Base-by-base conservation (phyloP, 2,113 vertebrate species). In the Ariopsis seemanni region DNA sequence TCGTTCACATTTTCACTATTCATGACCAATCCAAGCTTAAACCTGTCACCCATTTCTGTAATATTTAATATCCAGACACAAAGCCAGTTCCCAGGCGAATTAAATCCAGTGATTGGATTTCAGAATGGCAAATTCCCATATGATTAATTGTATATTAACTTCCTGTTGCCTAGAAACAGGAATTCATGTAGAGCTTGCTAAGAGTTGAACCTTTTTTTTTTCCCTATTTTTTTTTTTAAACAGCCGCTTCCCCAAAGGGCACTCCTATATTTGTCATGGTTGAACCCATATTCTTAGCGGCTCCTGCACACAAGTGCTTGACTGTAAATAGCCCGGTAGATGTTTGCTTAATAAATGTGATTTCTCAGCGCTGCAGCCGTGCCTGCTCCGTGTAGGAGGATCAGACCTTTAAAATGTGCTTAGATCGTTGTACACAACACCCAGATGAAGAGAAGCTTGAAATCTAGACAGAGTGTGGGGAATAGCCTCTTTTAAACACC, bases 81-180 rank as follows among this genome's bases (percentile, higher is more conserved):
- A 92, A 93, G 83, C 87, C 88, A 89, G 87, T 90, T 92, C 81
- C 65, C 87, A 91, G 84, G 89, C 57, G 93, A 93, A 95, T 93
- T 89, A 92, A 93, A 91, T 82, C 79, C 85, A 90, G 89, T 81
- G 87, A 91, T 87, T 91, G 87, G 85, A 92, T 91, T 93, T 91
- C 91, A 90, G 91, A 86, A 90, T 81, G 75, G 89, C 84, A 94
- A 92, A 93, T 91, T 94, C 88, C 93, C 90, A 93, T 93, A 94
- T 94, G 93, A 95, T 94, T 93, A 94, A 95, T 93, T 94, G 93
- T 94, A 94, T 91, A 93, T 94, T 93, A 93, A 93, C 77, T 92
- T 91, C 85, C 79, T 71, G 93, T 96, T 94, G 92, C 95, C 91
- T 95, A 92, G 94, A 92, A 94, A 96, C 94, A 93, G 90, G 89